Evolutionary conservation across 2,113 vertebrate species (phyloP).

Genomic region (Oxyura jamaicensis): DNA sequence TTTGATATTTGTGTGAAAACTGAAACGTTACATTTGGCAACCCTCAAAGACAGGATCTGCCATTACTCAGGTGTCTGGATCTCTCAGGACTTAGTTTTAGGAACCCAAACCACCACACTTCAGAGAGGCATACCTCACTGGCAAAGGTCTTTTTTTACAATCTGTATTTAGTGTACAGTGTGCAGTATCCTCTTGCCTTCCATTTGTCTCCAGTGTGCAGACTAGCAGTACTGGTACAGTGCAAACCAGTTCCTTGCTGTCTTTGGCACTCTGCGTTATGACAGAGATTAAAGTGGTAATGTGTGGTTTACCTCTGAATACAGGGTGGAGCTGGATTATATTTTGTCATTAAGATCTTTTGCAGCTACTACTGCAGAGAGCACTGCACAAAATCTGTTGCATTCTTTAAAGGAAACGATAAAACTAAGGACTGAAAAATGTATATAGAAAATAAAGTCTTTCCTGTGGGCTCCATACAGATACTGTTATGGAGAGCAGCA

Average conservation of each 20-base stretch:
- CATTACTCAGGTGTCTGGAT: fast-evolving
- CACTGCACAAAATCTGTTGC: fast-evolving
- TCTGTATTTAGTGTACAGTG: not conserved
- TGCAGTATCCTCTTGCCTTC: not conserved
- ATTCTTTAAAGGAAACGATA: not conserved
- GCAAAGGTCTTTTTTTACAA: not conserved
- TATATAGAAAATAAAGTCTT: not conserved
- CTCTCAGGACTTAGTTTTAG: not conserved
- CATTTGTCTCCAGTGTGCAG: not conserved
- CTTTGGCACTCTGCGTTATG: fast-evolving
- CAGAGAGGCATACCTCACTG: not conserved
- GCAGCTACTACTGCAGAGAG: not conserved
- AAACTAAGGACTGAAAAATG: not conserved
- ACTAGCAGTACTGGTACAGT: not conserved
- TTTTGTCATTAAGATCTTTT: not conserved
- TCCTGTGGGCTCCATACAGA: not conserved
- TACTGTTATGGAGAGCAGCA: not conserved
- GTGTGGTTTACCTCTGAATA: not conserved
- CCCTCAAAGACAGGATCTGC: not conserved
- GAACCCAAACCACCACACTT: not conserved
- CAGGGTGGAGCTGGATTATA: not conserved
- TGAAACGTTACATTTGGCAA: not conserved
- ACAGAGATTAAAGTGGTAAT: not conserved
- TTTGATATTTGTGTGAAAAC: not conserved
- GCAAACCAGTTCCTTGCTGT: not conserved